These are phyloP conservation scores for Otis tarda DNA, from an alignment of 2,113 vertebrate species.

Conservation along the genomic window DNA sequence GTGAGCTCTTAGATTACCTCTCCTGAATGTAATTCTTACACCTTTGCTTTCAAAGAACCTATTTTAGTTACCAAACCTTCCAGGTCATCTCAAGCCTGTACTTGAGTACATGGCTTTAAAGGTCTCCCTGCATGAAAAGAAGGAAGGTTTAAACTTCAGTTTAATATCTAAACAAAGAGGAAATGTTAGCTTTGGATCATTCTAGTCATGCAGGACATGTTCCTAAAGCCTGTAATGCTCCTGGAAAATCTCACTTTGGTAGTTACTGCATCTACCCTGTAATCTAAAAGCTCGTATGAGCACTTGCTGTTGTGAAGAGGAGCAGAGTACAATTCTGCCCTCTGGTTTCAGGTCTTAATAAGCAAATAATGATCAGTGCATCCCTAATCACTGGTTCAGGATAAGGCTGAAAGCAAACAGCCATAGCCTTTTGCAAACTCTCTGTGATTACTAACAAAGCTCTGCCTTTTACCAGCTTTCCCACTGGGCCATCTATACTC, in stretches of 20 bases:
- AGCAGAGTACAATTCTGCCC: background rate
- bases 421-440: background rate
- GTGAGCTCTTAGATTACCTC: no score
- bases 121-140: background rate
- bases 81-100: background rate
- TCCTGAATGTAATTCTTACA: background rate
- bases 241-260: background rate
- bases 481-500: background rate
- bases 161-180: background rate
- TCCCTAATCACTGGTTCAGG: background rate
- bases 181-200: background rate
- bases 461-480: background rate
- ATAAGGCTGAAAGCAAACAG: conserved; percentile 12
- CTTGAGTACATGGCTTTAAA: background rate
- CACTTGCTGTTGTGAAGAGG: background rate
- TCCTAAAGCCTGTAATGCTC: background rate
- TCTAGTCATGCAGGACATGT: background rate
- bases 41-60: background rate
- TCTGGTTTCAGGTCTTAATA: conserved; percentile 14
- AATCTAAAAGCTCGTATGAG: background rate
- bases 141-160: background rate
- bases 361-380: conserved; percentile 6
- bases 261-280: background rate
- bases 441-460: background rate
- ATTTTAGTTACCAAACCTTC: background rate